Conservation (phyloP, 2,888 invertebrate genomes). For the Mythimna vitellina region DNA sequence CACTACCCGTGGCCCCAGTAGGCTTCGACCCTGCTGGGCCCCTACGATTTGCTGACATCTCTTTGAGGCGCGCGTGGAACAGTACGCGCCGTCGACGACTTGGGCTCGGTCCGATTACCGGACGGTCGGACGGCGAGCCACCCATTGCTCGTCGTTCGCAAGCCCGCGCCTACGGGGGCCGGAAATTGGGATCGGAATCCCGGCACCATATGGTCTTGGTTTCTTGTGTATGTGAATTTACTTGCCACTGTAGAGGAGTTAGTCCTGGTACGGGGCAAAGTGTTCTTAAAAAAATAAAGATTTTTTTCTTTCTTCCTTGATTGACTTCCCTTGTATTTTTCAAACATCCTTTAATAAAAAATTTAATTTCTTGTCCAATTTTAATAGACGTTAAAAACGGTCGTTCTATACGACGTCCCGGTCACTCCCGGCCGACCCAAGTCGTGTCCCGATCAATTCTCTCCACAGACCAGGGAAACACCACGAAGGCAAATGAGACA, state of each 20-base stretch:
- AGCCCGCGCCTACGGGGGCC: too few species aligned
- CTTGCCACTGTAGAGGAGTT: background rate
- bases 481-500: background rate
- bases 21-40: too few species aligned
- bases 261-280: background rate
- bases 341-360: background rate
- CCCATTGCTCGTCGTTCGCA: too few species aligned
- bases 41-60: too few species aligned
- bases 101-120: too few species aligned
- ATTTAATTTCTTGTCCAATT: constrained; percentile 14
- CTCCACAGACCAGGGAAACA: background rate
- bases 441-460: constrained; percentile 42
- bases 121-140: too few species aligned
- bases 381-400: background rate
- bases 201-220: too few species aligned
- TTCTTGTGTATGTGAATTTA: too few species aligned
- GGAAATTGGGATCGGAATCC: too few species aligned
- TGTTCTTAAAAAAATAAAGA: background rate
- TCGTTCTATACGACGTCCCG: constrained; percentile 4
- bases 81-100: too few species aligned
- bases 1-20: too few species aligned
- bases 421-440: background rate
- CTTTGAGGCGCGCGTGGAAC: too few species aligned
- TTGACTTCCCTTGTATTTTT: background rate
- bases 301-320: background rate